These are phyloP conservation scores for Vicugna pacos DNA, from an alignment of 2,113 vertebrate genomes.

Conservation along the genomic window DNA sequence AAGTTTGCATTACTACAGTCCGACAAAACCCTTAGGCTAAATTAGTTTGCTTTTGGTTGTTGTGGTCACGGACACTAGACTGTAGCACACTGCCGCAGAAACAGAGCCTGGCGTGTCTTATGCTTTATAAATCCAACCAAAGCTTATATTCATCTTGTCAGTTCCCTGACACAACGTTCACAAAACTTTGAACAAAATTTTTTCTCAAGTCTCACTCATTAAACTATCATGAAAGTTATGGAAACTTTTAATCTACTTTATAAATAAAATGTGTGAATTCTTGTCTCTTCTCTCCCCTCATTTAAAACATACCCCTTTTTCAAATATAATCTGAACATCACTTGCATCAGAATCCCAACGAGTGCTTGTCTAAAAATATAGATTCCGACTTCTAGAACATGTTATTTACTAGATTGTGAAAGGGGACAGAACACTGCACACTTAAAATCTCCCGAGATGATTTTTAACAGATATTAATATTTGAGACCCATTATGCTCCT, in stretches of 20 bases:
- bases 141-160: not conserved
- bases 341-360: not conserved
- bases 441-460: not conserved
- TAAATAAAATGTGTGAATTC: not conserved
- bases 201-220: not conserved
- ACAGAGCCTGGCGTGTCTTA: accelerated
- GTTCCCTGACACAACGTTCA: not conserved
- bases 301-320: not conserved
- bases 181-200: not conserved
- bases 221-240: not conserved
- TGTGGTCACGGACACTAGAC: not conserved
- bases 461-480: not conserved
- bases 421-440: not conserved
- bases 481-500: not conserved
- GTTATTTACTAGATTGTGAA: not conserved
- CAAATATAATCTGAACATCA: not conserved
- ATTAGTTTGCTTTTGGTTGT: not conserved
- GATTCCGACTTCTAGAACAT: not conserved
- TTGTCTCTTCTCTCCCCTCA: not conserved
- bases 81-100: not conserved
- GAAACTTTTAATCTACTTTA: not conserved
- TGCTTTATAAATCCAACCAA: not conserved
- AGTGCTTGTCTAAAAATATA: not conserved
- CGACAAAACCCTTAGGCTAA: not conserved
- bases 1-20: not conserved